These are phyloP conservation scores for Eurystomus gularis DNA, from an alignment of 2,113 vertebrate species.

Conservation along the genomic window DNA sequence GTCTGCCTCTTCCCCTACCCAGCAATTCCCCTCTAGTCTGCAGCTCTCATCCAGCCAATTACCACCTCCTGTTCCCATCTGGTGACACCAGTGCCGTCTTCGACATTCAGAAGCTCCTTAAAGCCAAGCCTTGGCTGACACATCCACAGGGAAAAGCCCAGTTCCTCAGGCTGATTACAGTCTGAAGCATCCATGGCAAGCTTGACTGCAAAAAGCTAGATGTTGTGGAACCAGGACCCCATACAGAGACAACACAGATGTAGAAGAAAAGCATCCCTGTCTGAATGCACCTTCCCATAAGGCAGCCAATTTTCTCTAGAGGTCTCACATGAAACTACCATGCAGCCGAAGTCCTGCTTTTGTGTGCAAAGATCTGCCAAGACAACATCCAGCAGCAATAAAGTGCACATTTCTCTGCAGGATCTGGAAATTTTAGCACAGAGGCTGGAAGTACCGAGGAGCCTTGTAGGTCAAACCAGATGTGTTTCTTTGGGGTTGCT, in stretches of 20 bases:
- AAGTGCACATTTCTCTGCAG: not conserved
- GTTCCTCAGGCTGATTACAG: not conserved
- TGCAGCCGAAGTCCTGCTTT: not conserved
- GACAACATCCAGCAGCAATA: not conserved
- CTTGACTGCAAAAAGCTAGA: not conserved
- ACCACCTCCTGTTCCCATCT: not conserved
- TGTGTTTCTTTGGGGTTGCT: not conserved
- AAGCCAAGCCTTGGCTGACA: not conserved
- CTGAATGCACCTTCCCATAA: not conserved
- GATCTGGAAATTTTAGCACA: not conserved
- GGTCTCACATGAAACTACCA: not conserved
- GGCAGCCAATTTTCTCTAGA: not conserved
- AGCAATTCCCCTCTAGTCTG: not conserved
- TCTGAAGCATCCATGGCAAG: not conserved
- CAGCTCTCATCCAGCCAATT: not conserved
- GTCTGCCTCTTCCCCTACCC: not conserved
- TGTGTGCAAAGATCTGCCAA: not conserved
- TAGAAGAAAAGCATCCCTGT: not conserved
- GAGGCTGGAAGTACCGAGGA: not conserved
- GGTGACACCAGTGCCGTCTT: not conserved
- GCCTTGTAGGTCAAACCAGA: not conserved
- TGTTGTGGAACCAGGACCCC: not conserved
- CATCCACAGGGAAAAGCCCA: not conserved
- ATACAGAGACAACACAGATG: not conserved
- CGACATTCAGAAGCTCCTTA: not conserved